Conservation (phyloP, 1,140 invertebrate genomes). For the Planococcus citri region DNA sequence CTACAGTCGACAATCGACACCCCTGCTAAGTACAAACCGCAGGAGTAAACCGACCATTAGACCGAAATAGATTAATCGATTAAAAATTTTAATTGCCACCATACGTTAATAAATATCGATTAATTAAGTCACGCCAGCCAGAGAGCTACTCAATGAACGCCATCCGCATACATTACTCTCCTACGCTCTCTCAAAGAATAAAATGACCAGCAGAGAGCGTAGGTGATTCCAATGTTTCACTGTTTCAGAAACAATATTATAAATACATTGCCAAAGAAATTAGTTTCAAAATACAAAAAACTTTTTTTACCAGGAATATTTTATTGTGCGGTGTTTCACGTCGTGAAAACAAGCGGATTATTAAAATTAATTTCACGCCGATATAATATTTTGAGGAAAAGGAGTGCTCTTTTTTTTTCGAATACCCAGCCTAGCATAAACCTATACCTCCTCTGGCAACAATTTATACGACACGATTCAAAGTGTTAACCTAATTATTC, state of each 20-base stretch:
- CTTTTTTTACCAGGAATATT: background rate
- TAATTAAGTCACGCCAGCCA: conserved; percentile 6
- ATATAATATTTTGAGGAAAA: background rate
- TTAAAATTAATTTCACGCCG: background rate
- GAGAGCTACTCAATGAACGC: background rate
- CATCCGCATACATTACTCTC: background rate
- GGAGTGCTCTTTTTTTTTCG: background rate
- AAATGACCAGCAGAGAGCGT: background rate
- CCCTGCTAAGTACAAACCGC: too few species aligned
- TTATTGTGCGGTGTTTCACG: background rate
- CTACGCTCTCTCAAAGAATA: background rate
- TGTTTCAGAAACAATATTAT: background rate
- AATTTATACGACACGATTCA: conserved; percentile 3
- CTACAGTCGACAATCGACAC: too few species aligned
- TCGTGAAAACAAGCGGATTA: background rate
- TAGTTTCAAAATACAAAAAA: background rate
- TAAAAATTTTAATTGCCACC: too few species aligned
- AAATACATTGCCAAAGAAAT: background rate
- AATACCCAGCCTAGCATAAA: background rate
- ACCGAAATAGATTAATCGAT: too few species aligned
- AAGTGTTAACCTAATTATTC: conserved; percentile 7
- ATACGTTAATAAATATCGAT: background rate
- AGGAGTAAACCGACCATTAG: too few species aligned
- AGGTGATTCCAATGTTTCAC: background rate
- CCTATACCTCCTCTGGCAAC: background rate